These are phyloP conservation scores for Cydia splendana DNA, from an alignment of 1,140 invertebrate species.

Conservation along the genomic window DNA sequence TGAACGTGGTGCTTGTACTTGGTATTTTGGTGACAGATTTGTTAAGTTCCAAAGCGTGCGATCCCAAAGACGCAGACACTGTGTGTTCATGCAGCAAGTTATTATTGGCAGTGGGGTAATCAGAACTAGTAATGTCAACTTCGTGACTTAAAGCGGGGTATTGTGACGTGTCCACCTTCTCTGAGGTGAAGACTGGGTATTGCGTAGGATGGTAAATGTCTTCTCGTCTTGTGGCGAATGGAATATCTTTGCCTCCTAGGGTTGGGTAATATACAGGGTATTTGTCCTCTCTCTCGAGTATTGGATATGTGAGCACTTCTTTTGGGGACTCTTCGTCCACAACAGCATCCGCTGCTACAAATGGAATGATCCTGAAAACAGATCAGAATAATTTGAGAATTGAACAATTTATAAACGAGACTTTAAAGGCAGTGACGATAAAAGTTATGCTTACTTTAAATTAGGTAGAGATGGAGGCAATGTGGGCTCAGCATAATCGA, in stretches of 20 bases:
- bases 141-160: constrained; percentile 52
- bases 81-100: constrained; percentile 57
- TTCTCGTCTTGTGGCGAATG: constrained; percentile 55
- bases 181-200: constrained; percentile 64
- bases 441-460: constrained; percentile 77
- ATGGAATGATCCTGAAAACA: constrained; percentile 87
- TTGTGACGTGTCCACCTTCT: constrained; percentile 51
- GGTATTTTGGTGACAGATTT: constrained; percentile 48
- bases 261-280: constrained; percentile 70
- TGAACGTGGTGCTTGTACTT: constrained; percentile 45
- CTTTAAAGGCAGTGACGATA: constrained; percentile 33
- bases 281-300: constrained; percentile 67
- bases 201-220: constrained; percentile 61
- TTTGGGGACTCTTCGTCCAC: constrained; percentile 64
- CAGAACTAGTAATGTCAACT: constrained; percentile 41
- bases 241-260: constrained; percentile 48
- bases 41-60: constrained; percentile 39
- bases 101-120: constrained; percentile 45
- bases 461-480: constrained; percentile 88
- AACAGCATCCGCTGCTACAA: constrained; percentile 89
- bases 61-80: constrained; percentile 49
- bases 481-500: constrained; percentile 86
- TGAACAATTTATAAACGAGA: constrained; percentile 17
- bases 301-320: constrained; percentile 59
- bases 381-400: constrained; percentile 35